phyloP scores from a whole-genome alignment of 2,113 vertebrate species.

The Ptychochromis oligacanthus region DNA sequence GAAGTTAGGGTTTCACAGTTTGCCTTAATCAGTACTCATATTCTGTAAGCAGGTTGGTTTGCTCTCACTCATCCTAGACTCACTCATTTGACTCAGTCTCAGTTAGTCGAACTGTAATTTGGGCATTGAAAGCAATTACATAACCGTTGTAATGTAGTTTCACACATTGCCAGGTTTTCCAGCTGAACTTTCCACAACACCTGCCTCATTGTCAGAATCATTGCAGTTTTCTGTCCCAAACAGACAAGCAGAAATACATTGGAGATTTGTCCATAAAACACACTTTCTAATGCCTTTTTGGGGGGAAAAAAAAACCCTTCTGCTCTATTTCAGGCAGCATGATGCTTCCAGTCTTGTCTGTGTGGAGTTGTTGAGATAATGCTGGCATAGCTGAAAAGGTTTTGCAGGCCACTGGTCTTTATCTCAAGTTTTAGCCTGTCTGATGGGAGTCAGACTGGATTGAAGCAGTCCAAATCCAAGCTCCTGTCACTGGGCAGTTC shows the following conservation, averaged over 20 bases:
- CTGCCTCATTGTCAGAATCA: neutral
- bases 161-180: neutral
- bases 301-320: neutral
- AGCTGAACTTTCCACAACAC: neutral
- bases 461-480: neutral
- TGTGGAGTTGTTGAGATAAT: neutral
- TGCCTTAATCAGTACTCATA: neutral
- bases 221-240: neutral
- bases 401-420: slow-evolving; percentile 18
- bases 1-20: neutral
- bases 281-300: neutral
- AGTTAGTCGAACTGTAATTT: neutral
- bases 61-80: neutral
- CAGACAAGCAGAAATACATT: neutral
- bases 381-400: slow-evolving; percentile 1
- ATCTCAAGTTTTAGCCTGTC: slow-evolving; percentile 5
- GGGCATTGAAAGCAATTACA: neutral
- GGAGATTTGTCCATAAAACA: neutral
- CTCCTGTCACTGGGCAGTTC: neutral
- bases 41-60: neutral
- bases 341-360: neutral
- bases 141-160: neutral
- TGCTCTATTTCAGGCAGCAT: neutral
- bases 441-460: neutral
- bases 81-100: neutral